A percentile compares a stretch with the other conserved stretches of the same genome.
These are phyloP conservation scores for Chaenogobius annularis DNA, from an alignment of 2,113 vertebrate genomes.

Conservation along the genomic window DNA sequence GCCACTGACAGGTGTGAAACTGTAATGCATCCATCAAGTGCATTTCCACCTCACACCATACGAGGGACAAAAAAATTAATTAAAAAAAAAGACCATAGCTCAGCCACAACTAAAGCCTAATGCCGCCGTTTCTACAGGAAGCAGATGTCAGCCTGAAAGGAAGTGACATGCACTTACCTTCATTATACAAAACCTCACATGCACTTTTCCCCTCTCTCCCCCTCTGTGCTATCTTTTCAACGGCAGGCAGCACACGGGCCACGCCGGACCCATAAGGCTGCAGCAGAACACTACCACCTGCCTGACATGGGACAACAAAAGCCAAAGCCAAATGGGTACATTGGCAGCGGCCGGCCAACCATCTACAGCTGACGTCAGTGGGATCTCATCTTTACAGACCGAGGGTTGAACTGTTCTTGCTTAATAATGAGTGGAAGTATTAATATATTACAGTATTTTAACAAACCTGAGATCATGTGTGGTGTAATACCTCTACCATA, in stretches of 20 bases:
- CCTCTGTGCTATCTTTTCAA: conserved; percentile 76
- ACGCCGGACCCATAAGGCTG: conserved; percentile 70
- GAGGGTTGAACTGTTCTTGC: too few species aligned
- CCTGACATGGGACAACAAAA: conserved; percentile 78
- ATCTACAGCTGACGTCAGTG: conserved; percentile 38
- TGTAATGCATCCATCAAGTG: conserved; percentile 51
- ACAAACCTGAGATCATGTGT: too few species aligned
- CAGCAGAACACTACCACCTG: conserved; percentile 76
- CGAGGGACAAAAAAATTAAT: conserved; percentile 7
- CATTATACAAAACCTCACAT: conserved; percentile 74
- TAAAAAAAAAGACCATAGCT: conserved; percentile 26
- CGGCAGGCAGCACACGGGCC: conserved; percentile 75
- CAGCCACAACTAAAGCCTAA: conserved; percentile 56
- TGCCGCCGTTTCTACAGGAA: conserved; percentile 55
- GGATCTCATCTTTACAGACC: not conserved
- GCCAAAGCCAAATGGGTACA: conserved; percentile 70
- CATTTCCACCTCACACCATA: conserved; percentile 54
- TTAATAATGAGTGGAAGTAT: too few species aligned
- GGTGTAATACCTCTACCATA: too few species aligned
- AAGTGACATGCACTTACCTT: conserved; percentile 75
- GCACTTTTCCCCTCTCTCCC: conserved; percentile 38
- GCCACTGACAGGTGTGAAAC: conserved; percentile 39
- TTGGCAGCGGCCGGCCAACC: conserved; percentile 53
- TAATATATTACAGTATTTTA: too few species aligned
- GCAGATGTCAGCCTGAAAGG: conserved; percentile 59